Percentiles rank a stretch among this genome's conserved stretches.
phyloP scores from a whole-genome alignment of 2,888 invertebrate species.

The Allophyes oxyacanthae region DNA sequence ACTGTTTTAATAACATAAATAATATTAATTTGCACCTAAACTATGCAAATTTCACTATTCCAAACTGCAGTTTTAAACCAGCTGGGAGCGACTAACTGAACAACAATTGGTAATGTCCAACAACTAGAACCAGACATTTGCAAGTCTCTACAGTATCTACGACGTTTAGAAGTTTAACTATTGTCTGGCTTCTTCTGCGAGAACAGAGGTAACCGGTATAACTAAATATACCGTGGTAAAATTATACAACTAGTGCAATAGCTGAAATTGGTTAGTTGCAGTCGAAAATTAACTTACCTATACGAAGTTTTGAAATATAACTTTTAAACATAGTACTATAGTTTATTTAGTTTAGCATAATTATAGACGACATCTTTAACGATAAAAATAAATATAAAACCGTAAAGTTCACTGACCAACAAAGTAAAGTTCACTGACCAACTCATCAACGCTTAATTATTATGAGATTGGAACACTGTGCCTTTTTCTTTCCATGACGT shows the following conservation, averaged over 20 bases:
- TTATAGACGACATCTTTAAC: not conserved
- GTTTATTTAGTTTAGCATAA: too few relatives aligned
- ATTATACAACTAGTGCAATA: too few relatives aligned
- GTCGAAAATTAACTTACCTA: too few relatives aligned
- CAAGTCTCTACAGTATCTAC: slow-evolving; percentile 20
- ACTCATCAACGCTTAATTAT: slow-evolving; percentile 41
- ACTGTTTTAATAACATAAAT: slow-evolving; percentile 13
- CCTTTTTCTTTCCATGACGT: slow-evolving; percentile 47
- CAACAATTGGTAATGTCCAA: slow-evolving; percentile 20
- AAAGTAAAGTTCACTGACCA: slow-evolving; percentile 27
- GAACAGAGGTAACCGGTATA: too few relatives aligned
- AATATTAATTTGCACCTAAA: slow-evolving; percentile 14
- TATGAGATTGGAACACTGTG: slow-evolving; percentile 33
- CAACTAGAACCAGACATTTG: slow-evolving; percentile 16
- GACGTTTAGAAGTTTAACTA: not conserved
- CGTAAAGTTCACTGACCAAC: slow-evolving; percentile 27
- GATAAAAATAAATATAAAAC: slow-evolving; percentile 39
- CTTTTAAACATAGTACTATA: too few relatives aligned
- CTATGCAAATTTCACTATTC: slow-evolving; percentile 16
- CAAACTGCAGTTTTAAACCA: slow-evolving; percentile 10
- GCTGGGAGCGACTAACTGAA: slow-evolving; percentile 12
- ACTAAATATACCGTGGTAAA: too few relatives aligned
- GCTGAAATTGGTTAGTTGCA: too few relatives aligned
- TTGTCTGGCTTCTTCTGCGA: too few relatives aligned
- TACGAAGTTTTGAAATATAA: too few relatives aligned